phyloP scores from a whole-genome alignment of 2,113 vertebrate species.

The Hepsetus odoe region DNA sequence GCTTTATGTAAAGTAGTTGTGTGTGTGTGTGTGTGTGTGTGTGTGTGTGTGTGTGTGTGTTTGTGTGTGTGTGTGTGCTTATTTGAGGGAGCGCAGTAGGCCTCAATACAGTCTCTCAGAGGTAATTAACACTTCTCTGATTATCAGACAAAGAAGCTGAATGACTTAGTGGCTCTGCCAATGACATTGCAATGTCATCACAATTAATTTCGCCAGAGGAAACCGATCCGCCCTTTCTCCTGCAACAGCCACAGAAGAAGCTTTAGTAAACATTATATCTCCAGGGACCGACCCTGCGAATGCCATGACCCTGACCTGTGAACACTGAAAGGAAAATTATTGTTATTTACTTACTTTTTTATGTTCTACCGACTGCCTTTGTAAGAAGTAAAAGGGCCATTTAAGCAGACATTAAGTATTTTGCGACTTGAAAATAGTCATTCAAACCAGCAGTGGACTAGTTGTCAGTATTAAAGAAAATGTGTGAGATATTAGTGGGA shows the following conservation, averaged over 20 bases:
- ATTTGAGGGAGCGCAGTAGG: background rate
- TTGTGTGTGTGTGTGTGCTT: background rate
- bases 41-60: conserved; percentile 9
- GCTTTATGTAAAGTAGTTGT: background rate
- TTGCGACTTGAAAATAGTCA: too few species aligned
- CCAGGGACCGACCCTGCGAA: background rate
- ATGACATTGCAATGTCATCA: conserved; percentile 22
- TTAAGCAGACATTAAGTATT: too few species aligned
- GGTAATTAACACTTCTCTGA: conserved; percentile 23
- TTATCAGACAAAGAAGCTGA: conserved; percentile 16
- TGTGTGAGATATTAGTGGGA: too few species aligned
- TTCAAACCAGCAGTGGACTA: too few species aligned
- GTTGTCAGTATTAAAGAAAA: too few species aligned
- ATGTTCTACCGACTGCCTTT: background rate
- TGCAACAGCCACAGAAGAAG: background rate
- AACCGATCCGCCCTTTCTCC: background rate
- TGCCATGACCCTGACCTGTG: background rate
- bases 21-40: conserved; percentile 13
- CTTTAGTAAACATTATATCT: background rate
- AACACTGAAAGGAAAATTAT: background rate
- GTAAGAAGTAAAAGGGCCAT: background rate
- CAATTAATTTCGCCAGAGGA: background rate
- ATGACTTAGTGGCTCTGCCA: conserved; percentile 14
- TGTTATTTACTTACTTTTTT: background rate
- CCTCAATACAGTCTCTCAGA: conserved; percentile 10